Conservation (phyloP, 2,888 invertebrate species). For the Flexamia atlantica region DNA sequence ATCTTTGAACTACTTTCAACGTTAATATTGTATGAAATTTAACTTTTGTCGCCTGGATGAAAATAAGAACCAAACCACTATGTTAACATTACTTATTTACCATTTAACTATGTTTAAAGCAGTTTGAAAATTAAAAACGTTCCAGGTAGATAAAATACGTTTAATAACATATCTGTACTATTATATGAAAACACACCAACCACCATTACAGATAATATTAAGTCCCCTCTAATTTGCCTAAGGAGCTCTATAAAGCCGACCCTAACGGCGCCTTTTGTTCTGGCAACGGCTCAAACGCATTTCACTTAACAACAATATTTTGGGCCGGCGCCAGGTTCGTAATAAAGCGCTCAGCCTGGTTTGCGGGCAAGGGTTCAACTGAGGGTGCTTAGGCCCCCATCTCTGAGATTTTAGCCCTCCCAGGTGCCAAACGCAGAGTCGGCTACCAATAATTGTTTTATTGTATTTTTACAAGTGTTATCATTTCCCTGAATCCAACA, state of each 20-base stretch:
- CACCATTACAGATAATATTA: neutral
- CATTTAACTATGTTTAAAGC: too few relatives aligned
- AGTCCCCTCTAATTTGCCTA: neutral
- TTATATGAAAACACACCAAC: too few relatives aligned
- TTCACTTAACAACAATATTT: conserved; percentile 60
- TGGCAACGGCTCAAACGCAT: conserved; percentile 44
- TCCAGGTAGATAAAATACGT: too few relatives aligned
- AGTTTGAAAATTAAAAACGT: too few relatives aligned
- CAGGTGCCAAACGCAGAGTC: conserved; percentile 18
- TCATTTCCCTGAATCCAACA: neutral
- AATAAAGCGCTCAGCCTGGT: conserved; percentile 40
- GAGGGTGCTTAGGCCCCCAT: conserved; percentile 35
- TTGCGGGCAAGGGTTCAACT: conserved; percentile 4
- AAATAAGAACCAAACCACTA: too few relatives aligned
- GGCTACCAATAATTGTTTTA: conserved; percentile 14
- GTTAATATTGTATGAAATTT: too few relatives aligned
- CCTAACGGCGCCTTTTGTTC: conserved; percentile 46
- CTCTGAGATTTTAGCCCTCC: neutral
- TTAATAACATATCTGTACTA: too few relatives aligned
- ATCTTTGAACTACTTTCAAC: too few relatives aligned
- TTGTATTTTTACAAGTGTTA: neutral
- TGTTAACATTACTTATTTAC: too few relatives aligned
- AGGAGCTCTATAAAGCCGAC: conserved; percentile 10
- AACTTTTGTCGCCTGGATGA: too few relatives aligned
- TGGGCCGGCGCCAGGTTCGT: conserved; percentile 13